Evolutionary conservation across 2,888 invertebrate species (phyloP).

Genomic region (Meghimatium bilineatum): DNA sequence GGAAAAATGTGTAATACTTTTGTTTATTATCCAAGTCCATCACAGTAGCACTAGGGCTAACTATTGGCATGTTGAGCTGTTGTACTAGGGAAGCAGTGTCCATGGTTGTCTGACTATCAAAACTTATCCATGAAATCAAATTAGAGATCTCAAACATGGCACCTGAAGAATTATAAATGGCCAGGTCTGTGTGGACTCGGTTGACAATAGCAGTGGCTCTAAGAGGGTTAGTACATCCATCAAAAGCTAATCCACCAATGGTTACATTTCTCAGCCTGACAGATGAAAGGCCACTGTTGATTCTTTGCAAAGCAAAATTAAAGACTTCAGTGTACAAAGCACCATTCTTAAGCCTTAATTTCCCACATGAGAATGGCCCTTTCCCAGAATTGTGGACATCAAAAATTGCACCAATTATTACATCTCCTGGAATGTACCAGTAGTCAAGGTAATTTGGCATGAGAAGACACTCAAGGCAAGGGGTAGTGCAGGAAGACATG

Average conservation of each 20-base stretch:
- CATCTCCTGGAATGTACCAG: slow-evolving; percentile 67
- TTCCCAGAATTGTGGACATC: slow-evolving; percentile 68
- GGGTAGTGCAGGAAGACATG: slow-evolving; percentile 58
- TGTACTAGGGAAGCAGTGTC: slow-evolving; percentile 61
- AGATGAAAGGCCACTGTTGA: slow-evolving; percentile 57
- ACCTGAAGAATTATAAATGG: slow-evolving; percentile 26
- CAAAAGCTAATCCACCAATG: slow-evolving; percentile 70
- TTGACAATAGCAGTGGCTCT: slow-evolving; percentile 65
- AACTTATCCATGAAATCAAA: slow-evolving; percentile 66
- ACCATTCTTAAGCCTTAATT: slow-evolving; percentile 61
- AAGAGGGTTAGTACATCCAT: slow-evolving; percentile 67
- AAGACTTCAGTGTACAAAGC: slow-evolving; percentile 72
- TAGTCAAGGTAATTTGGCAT: slow-evolving; percentile 64
- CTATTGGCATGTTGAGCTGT: slow-evolving; percentile 78
- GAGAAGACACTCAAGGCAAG: slow-evolving; percentile 71
- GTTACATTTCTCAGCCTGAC: slow-evolving; percentile 60
- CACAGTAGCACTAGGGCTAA: slow-evolving; percentile 69
- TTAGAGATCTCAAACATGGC: slow-evolving; percentile 38
- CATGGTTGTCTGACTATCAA: slow-evolving; percentile 67
- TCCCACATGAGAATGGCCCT: slow-evolving; percentile 66
- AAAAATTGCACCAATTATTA: slow-evolving; percentile 70
- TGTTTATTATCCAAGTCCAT: slow-evolving; percentile 62
- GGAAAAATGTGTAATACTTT: slow-evolving; percentile 65
- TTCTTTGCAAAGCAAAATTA: slow-evolving; percentile 64
- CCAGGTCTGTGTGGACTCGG: slow-evolving; percentile 60